These are phyloP conservation scores for Entomobrya proxima DNA, from an alignment of 2,888 invertebrate species.

Conservation along the genomic window DNA sequence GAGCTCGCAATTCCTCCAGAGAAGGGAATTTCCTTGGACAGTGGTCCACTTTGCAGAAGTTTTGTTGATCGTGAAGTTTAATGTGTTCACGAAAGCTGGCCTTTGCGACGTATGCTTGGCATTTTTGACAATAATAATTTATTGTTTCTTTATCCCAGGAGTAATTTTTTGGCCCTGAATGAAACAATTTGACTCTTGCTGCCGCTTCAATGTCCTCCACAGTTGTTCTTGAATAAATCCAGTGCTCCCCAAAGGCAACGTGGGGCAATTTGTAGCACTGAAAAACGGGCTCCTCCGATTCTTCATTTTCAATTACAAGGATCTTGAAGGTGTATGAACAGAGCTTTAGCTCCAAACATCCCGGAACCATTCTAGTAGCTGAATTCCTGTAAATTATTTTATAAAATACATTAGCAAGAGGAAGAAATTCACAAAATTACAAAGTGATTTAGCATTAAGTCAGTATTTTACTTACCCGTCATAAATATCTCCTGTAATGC, in stretches of 20 bases:
- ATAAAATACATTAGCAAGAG: not conserved
- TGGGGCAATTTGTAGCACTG: not conserved
- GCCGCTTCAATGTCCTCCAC: not conserved
- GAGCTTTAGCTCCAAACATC: not conserved
- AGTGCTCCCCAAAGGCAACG: not conserved
- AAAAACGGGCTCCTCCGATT: not conserved
- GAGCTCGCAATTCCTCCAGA: not conserved
- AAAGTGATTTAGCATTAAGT: not conserved
- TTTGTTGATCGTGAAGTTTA: not conserved
- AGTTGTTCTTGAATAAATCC: not conserved
- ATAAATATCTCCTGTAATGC: not conserved
- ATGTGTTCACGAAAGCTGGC: not conserved
- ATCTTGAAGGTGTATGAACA: not conserved
- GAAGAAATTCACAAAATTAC: not conserved
- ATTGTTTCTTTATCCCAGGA: not conserved
- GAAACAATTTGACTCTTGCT: not conserved
- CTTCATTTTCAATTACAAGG: not conserved
- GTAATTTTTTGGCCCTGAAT: not conserved
- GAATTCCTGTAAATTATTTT: not conserved
- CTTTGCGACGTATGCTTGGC: not conserved
- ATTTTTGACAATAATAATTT: not conserved
- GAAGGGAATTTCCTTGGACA: not conserved
- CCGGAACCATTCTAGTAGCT: not conserved
- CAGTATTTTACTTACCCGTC: not conserved
- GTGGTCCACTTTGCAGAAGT: not conserved